Percentiles rank a stretch among this genome's conserved stretches.
phyloP scores from a whole-genome alignment of 2,113 vertebrate genomes.

The Gymnobelideus leadbeateri region DNA sequence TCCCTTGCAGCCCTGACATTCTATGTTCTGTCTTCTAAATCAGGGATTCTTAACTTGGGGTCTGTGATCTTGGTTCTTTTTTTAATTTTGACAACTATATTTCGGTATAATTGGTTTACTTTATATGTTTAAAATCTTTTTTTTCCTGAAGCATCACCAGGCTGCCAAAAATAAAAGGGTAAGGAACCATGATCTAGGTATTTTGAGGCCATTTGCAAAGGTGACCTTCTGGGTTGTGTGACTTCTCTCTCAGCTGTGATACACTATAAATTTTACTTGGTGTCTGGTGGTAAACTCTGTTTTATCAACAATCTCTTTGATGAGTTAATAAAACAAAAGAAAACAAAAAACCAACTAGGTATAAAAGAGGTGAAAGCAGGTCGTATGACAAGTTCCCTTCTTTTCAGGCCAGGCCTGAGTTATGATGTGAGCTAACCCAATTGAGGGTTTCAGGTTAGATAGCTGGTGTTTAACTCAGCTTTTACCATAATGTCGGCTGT shows the following conservation, averaged over 20 bases:
- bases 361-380: neutral
- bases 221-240: neutral
- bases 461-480: neutral
- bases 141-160: neutral
- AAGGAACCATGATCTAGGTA: neutral
- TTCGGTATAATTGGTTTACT: neutral
- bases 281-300: neutral
- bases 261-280: neutral
- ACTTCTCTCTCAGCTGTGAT: neutral
- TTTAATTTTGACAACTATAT: neutral
- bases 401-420: neutral
- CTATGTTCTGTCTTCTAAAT: neutral
- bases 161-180: neutral
- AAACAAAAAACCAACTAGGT: neutral
- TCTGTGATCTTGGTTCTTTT: neutral
- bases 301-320: neutral
- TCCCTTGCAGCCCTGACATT: neutral
- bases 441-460: neutral
- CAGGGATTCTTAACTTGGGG: neutral
- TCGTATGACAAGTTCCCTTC: neutral
- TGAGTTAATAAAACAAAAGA: neutral
- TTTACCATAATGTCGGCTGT: neutral
- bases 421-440: neutral
- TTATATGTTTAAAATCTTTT: neutral
- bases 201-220: neutral